Evolutionary conservation across 2,113 vertebrate genomes (phyloP).

Genomic region (Dasyprocta punctata): DNA sequence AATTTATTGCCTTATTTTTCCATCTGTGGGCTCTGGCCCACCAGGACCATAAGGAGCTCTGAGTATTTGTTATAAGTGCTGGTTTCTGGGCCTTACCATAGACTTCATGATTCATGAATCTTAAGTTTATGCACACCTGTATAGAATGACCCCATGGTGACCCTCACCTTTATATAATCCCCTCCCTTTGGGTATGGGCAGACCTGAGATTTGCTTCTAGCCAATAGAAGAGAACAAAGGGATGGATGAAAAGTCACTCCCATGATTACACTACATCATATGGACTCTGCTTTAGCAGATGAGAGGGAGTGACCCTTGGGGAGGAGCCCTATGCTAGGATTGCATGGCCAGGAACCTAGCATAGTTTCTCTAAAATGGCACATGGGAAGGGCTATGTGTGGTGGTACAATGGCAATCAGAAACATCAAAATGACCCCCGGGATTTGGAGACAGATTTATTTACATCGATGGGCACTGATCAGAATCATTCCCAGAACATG

Average conservation of each 20-base stretch:
- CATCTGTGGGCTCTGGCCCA: background rate
- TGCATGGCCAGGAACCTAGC: background rate
- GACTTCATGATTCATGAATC: background rate
- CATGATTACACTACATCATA: background rate
- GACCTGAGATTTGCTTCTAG: background rate
- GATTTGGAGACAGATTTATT: too few relatives aligned
- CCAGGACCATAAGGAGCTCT: background rate
- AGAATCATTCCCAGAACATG: too few relatives aligned
- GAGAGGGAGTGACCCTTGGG: background rate
- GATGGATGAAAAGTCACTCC: too few relatives aligned
- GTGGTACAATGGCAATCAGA: too few relatives aligned
- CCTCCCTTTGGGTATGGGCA: background rate
- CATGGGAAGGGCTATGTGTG: background rate
- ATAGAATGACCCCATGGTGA: background rate
- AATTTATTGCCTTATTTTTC: background rate
- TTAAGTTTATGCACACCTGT: background rate
- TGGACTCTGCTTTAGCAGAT: background rate
- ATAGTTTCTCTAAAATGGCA: background rate
- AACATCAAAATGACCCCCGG: too few relatives aligned
- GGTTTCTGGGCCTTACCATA: background rate
- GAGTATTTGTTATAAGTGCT: background rate
- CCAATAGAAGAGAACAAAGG: background rate
- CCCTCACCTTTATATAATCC: too few relatives aligned
- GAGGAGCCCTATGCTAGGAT: background rate
- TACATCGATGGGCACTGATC: too few relatives aligned